A percentile compares a stretch with the other conserved stretches of the same genome.
These are phyloP conservation scores for Acanthosepion pharaonis DNA, from an alignment of 2,888 invertebrate species.

Conservation along the genomic window DNA sequence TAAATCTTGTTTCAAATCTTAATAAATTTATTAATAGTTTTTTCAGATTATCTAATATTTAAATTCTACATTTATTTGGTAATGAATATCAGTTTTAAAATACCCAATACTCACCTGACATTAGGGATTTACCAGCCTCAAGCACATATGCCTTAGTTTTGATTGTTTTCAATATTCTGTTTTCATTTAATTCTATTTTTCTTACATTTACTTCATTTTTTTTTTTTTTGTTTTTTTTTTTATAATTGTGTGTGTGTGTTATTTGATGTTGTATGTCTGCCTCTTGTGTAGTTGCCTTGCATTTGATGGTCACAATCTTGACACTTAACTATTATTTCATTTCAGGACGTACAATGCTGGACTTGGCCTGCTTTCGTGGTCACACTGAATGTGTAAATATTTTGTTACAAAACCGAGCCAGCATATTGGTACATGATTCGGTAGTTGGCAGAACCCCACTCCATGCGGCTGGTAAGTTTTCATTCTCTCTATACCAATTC, in stretches of 20 bases:
- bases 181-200: too few species aligned
- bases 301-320: background rate
- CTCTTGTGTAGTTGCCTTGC: background rate
- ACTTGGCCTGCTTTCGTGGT: slow-evolving; percentile 79
- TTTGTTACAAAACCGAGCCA: slow-evolving; percentile 78
- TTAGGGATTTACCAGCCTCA: too few species aligned
- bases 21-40: too few species aligned
- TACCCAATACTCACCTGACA: too few species aligned
- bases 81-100: too few species aligned
- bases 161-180: too few species aligned
- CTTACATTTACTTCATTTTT: too few species aligned
- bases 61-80: too few species aligned
- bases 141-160: too few species aligned
- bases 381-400: slow-evolving; percentile 79
- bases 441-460: slow-evolving; percentile 77
- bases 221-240: background rate
- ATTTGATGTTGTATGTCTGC: background rate
- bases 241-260: too few species aligned
- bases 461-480: slow-evolving; percentile 76
- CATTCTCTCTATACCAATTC: background rate
- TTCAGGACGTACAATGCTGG: slow-evolving; percentile 78
- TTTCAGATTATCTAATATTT: too few species aligned
- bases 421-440: slow-evolving; percentile 77
- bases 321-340: background rate
- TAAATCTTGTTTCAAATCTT: too few species aligned